These are phyloP conservation scores for Araneus ventricosus DNA, from an alignment of 1,140 invertebrate genomes.

Conservation along the genomic window DNA sequence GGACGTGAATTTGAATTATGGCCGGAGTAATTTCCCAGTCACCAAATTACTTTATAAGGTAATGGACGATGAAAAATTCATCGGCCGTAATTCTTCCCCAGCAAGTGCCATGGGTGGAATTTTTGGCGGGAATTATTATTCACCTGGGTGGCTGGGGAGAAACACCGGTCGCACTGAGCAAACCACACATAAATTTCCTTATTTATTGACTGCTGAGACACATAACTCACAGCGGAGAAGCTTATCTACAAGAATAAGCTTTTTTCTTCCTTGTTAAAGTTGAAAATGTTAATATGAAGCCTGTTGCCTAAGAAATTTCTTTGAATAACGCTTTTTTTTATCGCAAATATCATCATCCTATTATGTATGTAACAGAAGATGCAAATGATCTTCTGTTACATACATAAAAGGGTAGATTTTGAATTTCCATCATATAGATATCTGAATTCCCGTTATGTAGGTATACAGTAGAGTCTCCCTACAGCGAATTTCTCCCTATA, in stretches of 20 bases:
- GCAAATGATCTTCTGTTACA: too few species aligned
- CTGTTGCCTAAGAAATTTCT: too few species aligned
- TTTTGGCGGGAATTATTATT: background rate
- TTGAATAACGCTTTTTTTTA: background rate
- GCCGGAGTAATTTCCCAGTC: slow-evolving; percentile 44
- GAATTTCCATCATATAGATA: too few species aligned
- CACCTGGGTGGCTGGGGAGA: slow-evolving; percentile 29
- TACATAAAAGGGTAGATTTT: too few species aligned
- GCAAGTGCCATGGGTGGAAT: slow-evolving; percentile 21
- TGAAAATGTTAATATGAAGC: too few species aligned
- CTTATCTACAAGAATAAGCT: background rate
- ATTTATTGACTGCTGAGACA: slow-evolving; percentile 11
- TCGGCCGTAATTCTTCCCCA: slow-evolving; percentile 9
- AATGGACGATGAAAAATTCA: slow-evolving; percentile 70
- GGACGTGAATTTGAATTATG: slow-evolving; percentile 48
- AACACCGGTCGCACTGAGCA: background rate
- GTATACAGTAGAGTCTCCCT: too few species aligned
- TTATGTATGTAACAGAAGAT: too few species aligned
- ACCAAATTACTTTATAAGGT: slow-evolving; percentile 49
- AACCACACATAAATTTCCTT: slow-evolving; percentile 30
- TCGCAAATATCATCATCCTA: too few species aligned
- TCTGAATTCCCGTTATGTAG: too few species aligned
- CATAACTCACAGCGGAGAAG: background rate
- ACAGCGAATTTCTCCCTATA: too few species aligned
- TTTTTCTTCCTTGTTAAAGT: too few species aligned